Conservation (phyloP, 2,797 vertebrate genomes). For the Rhabdophis nuchalis region DNA sequence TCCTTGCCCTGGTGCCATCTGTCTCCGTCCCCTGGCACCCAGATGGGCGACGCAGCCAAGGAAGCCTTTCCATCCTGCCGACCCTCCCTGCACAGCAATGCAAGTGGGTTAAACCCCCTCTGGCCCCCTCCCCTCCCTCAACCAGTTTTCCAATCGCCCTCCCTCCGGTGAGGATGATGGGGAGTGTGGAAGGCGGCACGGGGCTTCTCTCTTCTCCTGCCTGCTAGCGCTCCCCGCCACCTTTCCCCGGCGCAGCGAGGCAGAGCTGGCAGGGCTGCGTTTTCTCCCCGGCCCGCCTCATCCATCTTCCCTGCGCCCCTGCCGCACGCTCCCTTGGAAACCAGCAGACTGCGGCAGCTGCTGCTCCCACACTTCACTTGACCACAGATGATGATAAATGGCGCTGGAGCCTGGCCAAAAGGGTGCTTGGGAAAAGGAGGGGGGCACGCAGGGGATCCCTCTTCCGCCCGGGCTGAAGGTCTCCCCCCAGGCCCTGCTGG, state of each 20-base stretch:
- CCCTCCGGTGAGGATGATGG: background rate
- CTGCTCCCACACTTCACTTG: conserved; percentile 76
- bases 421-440: conserved; percentile 36
- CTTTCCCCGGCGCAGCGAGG: background rate
- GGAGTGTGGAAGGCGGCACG: background rate
- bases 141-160: accelerated
- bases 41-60: background rate
- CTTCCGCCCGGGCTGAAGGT: background rate
- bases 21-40: background rate
- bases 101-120: conserved; percentile 26
- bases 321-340: conserved; percentile 60
- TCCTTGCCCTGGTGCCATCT: background rate
- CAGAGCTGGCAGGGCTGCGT: background rate
- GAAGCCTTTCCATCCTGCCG: background rate
- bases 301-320: conserved; percentile 54
- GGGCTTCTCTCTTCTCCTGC: background rate
- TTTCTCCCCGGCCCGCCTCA: conserved; percentile 38
- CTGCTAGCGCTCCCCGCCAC: background rate
- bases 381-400: conserved; percentile 77
- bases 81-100: background rate
- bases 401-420: conserved; percentile 57
- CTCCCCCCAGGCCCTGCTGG: background rate
- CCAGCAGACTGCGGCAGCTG: conserved; percentile 70
- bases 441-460: background rate
- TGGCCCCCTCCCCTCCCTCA: background rate